phyloP scores from a whole-genome alignment of 2,797 vertebrate genomes.

The Acipenser transmontanus region DNA sequence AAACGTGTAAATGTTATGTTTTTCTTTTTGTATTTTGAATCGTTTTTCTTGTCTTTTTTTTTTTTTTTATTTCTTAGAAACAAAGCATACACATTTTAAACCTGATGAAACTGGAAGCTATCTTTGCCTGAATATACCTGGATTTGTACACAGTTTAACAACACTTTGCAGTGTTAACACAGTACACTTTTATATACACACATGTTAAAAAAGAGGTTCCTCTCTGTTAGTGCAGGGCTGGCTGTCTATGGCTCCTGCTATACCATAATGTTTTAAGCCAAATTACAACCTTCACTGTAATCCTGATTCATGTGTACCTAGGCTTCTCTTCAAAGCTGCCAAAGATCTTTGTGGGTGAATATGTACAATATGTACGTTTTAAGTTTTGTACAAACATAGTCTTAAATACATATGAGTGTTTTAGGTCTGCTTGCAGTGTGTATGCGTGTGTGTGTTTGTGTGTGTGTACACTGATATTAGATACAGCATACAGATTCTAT shows the following conservation, averaged over 20 bases:
- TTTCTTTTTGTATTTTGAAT: slow-evolving; percentile 39
- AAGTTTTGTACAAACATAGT: too few relatives aligned
- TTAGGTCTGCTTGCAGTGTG: background rate
- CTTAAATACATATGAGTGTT: background rate
- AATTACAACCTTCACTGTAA: slow-evolving; percentile 48
- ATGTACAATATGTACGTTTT: too few relatives aligned
- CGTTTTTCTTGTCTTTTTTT: slow-evolving; percentile 35
- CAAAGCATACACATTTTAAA: slow-evolving; percentile 37
- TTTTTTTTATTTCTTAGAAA: slow-evolving; percentile 33
- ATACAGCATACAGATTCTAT: too few relatives aligned
- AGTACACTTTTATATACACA: slow-evolving; percentile 31
- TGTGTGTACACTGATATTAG: too few relatives aligned
- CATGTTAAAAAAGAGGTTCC: slow-evolving; percentile 36
- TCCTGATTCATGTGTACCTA: slow-evolving; percentile 34
- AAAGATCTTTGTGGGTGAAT: too few relatives aligned
- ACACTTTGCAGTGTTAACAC: slow-evolving; percentile 36
- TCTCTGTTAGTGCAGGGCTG: slow-evolving; percentile 29
- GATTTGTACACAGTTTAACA: slow-evolving; percentile 38
- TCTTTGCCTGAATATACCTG: slow-evolving; percentile 50
- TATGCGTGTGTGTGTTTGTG: too few relatives aligned
- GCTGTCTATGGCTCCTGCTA: slow-evolving; percentile 32
- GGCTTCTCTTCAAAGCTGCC: slow-evolving; percentile 10
- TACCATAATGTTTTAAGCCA: slow-evolving; percentile 48
- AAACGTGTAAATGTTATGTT: slow-evolving; percentile 14
- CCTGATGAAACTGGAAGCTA: slow-evolving; percentile 31